Conservation (phyloP, 92 coral and sea anemone species). For the Ricordea florida region DNA sequence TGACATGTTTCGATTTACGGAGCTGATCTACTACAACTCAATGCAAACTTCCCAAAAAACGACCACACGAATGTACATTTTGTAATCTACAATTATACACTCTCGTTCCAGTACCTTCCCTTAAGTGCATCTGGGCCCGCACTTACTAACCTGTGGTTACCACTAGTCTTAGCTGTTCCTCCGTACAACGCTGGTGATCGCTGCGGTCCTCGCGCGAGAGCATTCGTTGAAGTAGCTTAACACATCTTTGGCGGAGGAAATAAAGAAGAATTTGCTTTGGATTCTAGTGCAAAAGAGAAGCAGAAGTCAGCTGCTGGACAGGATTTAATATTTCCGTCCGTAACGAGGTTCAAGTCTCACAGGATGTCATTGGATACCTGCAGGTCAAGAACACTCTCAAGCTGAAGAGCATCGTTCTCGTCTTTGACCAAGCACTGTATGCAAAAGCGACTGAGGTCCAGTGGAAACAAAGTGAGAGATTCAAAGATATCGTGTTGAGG, state of each 20-base stretch:
- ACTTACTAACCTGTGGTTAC: too few species aligned
- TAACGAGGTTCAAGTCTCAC: slow-evolving; percentile 29
- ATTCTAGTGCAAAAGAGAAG: slow-evolving; percentile 32
- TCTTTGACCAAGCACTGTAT: slow-evolving; percentile 55
- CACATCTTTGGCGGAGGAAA: slow-evolving; percentile 13
- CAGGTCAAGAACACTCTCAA: slow-evolving; percentile 47
- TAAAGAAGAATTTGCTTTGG: slow-evolving; percentile 41
- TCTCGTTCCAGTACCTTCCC: too few species aligned
- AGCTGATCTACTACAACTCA: too few species aligned
- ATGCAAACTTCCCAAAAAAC: too few species aligned
- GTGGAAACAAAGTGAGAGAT: slow-evolving; percentile 41
- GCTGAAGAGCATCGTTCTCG: slow-evolving; percentile 31
- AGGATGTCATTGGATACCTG: slow-evolving; percentile 56
- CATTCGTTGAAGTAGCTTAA: slow-evolving; percentile 26
- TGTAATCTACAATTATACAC: too few species aligned
- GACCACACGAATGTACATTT: too few species aligned
- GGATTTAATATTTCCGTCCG: slow-evolving; percentile 50
- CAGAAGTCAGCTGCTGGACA: slow-evolving; percentile 63
- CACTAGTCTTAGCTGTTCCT: slow-evolving; percentile 17
- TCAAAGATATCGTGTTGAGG: slow-evolving; percentile 35
- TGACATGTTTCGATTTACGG: too few species aligned
- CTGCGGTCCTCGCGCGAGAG: slow-evolving; percentile 41
- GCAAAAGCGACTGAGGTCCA: slow-evolving; percentile 31
- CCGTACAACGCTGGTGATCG: slow-evolving; percentile 61
- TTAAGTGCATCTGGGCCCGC: too few species aligned